Evolutionary conservation across 2,888 invertebrate species (phyloP), one percentile per base, ranked within the genome.

Genomic region (Drosophila atripex): DNA sequence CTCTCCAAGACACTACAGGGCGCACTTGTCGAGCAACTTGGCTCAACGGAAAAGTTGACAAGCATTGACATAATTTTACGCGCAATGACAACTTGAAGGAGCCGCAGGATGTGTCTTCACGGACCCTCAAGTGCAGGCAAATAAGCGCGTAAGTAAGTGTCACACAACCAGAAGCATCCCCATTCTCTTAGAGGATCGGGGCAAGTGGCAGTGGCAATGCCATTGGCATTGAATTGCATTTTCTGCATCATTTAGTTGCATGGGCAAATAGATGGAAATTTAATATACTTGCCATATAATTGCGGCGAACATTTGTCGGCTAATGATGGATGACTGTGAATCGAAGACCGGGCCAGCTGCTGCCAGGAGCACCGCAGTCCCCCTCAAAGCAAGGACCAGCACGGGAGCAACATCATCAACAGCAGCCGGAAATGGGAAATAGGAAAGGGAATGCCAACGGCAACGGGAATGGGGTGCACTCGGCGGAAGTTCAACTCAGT

Each of bases 41-140:
- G 68, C 60, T 71, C 54, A 55, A 55, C 59, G 78, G 70, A 78
- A 84, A 85, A 83, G 85, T 83, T 83, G 83, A 87, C 86, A 87
- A 78, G 88, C 88, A 88, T 85, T 83, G 83, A 83, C 83, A 87
- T 83, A 83, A 83, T 83, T 83, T 87, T 85, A 85, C 83, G 78
- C 77, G 86, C 83, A 73, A 73, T 78, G 88, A 87, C 83, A 85
- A 85, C 73, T 68, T 74, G 77, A 53, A 75, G 75, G 49, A 75
- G 76, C 70, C 52, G 70, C 70, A 77, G 77, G 73, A 84, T 68
- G 73, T 71, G 77, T 59, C 72, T 77, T 54, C 45, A 64, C 38
- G 43, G 51, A 25, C 16, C 32, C 39, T 71, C 41, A 43, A 73
- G 65, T 65, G 54, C 69, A 47, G 60, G 66, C 63, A 69, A 75